phyloP scores from a whole-genome alignment of 2,113 vertebrate genomes.

The Esox niger region DNA sequence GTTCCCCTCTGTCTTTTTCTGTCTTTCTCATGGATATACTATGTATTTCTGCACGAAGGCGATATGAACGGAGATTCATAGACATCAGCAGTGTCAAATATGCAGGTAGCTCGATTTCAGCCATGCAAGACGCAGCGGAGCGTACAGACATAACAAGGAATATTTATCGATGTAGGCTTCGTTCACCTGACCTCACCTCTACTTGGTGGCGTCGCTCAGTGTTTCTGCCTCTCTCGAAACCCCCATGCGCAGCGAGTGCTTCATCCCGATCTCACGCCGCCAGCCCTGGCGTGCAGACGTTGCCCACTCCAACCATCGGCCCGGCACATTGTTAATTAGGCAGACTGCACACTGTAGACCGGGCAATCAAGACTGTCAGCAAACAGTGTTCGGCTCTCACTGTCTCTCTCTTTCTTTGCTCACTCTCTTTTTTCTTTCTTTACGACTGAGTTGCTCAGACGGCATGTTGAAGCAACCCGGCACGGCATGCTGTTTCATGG shows the following conservation, averaged over 20 bases:
- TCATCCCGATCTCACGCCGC: conserved; percentile 2
- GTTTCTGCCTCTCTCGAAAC: conserved; percentile 37
- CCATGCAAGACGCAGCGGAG: conserved; percentile 48
- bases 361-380: conserved; percentile 13
- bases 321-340: conserved; percentile 26
- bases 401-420: background rate
- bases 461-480: conserved; percentile 3
- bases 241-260: conserved; percentile 32
- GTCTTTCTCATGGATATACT: background rate
- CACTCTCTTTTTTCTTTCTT: conserved; percentile 5
- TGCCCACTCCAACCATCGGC: background rate
- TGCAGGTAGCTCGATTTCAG: conserved; percentile 38
- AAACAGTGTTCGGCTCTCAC: conserved; percentile 5
- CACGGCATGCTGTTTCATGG: conserved; percentile 26
- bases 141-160: conserved; percentile 58
- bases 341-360: background rate
- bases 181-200: conserved; percentile 63
- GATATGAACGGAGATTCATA: too few species aligned
- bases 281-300: conserved; percentile 6
- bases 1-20: background rate
- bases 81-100: conserved; percentile 30
- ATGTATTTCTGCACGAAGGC: background rate
- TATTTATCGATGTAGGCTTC: conserved; percentile 63
- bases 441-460: conserved; percentile 14
- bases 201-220: conserved; percentile 54